These are phyloP conservation scores for Holothuria glaberrima DNA, from an alignment of 35 echinoderm and acorn worm species.

Conservation along the genomic window DNA sequence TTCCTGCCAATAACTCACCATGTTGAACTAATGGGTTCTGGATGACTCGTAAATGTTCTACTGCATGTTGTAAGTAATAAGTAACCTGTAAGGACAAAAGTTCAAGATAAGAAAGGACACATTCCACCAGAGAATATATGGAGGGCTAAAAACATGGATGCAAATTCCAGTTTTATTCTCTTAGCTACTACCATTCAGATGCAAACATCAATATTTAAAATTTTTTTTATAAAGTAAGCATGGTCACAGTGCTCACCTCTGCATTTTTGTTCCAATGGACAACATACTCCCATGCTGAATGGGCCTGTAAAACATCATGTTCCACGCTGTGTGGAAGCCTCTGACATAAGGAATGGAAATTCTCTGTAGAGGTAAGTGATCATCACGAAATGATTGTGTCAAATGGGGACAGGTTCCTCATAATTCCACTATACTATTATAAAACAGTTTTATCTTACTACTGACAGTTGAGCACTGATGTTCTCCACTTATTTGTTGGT, in stretches of 20 bases:
- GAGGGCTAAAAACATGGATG: neutral
- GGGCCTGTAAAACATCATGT: conserved; percentile 91
- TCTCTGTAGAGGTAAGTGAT: conserved; percentile 46
- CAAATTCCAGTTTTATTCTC: too few species aligned
- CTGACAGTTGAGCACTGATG: neutral
- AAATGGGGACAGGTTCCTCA: neutral
- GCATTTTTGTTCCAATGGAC: conserved; percentile 96
- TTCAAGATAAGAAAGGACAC: neutral
- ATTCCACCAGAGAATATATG: too few species aligned
- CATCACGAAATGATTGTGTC: too few species aligned
- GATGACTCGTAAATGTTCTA: conserved; percentile 80
- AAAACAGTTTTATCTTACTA: neutral
- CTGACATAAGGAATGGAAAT: conserved; percentile 54
- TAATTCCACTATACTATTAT: neutral
- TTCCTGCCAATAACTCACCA: conserved; percentile 59
- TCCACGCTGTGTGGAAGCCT: conserved; percentile 81
- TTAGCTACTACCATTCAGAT: too few species aligned
- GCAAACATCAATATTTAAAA: neutral
- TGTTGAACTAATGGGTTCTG: conserved; percentile 84
- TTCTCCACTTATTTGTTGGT: too few species aligned
- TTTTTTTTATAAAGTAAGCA: neutral
- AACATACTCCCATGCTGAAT: conserved; percentile 94
- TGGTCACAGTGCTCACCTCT: conserved; percentile 59
- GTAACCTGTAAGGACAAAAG: conserved; percentile 62
- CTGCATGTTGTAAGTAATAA: conserved; percentile 71